Percentiles rank a stretch among this genome's conserved stretches.
Conservation (phyloP, 1,140 invertebrate genomes). For the Frieseomelitta varia region DNA sequence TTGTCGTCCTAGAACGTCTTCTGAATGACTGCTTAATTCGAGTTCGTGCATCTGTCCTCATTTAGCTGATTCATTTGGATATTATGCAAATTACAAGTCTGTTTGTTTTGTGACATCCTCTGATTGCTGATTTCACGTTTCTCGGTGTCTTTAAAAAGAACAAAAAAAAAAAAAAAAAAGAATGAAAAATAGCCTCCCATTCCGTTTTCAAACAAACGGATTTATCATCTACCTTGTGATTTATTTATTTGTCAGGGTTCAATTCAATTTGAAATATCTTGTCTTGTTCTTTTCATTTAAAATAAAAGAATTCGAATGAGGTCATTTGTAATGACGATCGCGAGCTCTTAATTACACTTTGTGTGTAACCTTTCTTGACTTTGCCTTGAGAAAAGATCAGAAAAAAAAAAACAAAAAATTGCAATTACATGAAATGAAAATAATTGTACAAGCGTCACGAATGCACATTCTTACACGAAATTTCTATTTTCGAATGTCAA, state of each 20-base stretch:
- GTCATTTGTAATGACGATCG: not conserved
- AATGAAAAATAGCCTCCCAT: too few relatives aligned
- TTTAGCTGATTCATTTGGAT: not conserved
- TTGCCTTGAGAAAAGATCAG: not conserved
- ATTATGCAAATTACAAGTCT: not conserved
- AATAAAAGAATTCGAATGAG: not conserved
- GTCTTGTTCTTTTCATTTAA: not conserved
- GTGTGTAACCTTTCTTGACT: not conserved
- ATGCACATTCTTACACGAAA: too few relatives aligned
- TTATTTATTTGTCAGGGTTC: not conserved
- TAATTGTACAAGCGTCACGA: not conserved
- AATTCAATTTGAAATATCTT: not conserved
- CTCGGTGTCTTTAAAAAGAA: too few relatives aligned
- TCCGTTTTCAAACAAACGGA: not conserved
- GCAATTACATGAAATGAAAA: not conserved
- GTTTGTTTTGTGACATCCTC: not conserved
- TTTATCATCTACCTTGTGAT: too few relatives aligned
- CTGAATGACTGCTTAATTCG: not conserved
- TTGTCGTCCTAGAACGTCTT: fast-evolving
- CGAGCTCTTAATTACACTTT: not conserved
- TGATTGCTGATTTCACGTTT: not conserved
- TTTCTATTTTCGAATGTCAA: too few relatives aligned
- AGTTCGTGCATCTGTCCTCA: not conserved
- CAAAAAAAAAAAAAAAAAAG: too few relatives aligned
- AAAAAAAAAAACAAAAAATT: not conserved